Evolutionary conservation across 2,797 vertebrate genomes (phyloP).

Genomic region (Poeciliopsis turneri): DNA sequence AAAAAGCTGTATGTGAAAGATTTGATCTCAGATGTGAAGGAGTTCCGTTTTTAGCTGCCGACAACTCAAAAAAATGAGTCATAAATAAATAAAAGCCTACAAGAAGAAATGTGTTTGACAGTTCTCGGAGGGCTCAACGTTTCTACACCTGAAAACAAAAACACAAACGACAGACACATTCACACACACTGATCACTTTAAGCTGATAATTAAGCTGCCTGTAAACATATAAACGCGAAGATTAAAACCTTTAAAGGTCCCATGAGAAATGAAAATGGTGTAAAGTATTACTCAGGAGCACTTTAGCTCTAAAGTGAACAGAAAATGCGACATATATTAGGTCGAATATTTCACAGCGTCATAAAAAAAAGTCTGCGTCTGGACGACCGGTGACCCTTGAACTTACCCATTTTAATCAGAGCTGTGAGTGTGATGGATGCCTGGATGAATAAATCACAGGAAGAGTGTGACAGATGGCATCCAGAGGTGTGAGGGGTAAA

Average conservation of each 20-base stretch:
- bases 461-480: neutral
- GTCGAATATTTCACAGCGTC: neutral
- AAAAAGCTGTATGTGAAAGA: neutral
- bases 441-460: slow-evolving; percentile 7
- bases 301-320: neutral
- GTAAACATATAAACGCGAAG: neutral
- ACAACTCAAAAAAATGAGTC: neutral
- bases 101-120: neutral
- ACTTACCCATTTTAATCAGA: neutral
- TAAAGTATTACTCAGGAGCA: neutral
- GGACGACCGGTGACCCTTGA: neutral
- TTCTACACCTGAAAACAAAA: neutral
- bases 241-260: neutral
- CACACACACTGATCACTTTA: neutral
- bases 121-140: neutral
- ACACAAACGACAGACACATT: neutral
- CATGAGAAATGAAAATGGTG: neutral
- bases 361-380: neutral
- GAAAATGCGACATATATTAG: neutral
- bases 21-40: neutral
- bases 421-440: neutral
- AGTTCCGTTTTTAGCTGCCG: neutral
- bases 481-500: neutral
- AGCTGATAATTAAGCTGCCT: neutral
- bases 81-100: slow-evolving; percentile 5